Percentiles rank a stretch among this genome's conserved stretches.
Conservation (phyloP, 2,113 vertebrate genomes). For the Gymnorhina tibicen region DNA sequence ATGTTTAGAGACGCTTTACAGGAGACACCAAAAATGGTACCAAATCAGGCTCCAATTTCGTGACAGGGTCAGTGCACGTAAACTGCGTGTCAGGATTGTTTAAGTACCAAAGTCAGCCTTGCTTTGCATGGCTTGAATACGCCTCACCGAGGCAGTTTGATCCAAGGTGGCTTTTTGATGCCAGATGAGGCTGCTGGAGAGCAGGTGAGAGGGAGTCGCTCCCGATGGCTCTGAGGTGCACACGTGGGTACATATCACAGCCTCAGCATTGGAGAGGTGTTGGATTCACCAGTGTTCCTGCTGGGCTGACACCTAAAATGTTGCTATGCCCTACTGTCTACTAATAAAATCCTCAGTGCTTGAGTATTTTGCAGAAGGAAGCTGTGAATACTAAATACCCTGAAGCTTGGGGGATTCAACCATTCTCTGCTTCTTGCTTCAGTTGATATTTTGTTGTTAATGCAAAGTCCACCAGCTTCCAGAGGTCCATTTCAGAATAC, state of each 20-base stretch:
- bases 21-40: background rate
- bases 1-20: background rate
- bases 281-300: background rate
- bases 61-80: background rate
- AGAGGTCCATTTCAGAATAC: background rate
- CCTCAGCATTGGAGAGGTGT: background rate
- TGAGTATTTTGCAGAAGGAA: background rate
- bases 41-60: background rate
- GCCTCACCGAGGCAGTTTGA: background rate
- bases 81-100: background rate
- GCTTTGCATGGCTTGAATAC: background rate
- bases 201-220: background rate
- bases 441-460: background rate
- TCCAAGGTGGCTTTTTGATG: background rate
- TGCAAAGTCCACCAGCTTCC: background rate
- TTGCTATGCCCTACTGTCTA: background rate
- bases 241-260: background rate
- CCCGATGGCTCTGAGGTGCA: accelerated
- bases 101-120: background rate
- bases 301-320: background rate
- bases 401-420: background rate
- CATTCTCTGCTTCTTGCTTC: background rate
- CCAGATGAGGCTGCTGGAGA: background rate
- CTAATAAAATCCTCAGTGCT: background rate
- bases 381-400: background rate